Evolutionary conservation across 2,888 invertebrate species (phyloP).

Genomic region (Lithosia quadra): DNA sequence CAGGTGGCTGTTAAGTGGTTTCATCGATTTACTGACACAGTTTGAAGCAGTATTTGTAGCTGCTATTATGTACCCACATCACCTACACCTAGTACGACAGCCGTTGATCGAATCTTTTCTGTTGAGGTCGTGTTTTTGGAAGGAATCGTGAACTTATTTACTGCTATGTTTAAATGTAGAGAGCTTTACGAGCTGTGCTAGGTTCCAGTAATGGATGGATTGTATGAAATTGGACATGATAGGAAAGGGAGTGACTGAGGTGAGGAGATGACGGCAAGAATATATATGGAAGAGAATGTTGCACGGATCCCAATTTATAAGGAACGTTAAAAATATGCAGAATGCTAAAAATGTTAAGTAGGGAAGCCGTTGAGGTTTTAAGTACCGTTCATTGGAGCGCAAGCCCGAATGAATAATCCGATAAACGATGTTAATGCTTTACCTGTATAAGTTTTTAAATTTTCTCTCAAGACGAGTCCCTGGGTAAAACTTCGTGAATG

Average conservation of each 20-base stretch:
- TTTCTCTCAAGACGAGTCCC: not conserved
- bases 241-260: no score
- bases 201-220: not conserved
- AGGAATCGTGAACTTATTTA: no score
- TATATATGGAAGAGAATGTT: no score
- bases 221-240: no score
- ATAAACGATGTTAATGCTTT: not conserved
- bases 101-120: no score
- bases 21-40: conserved; percentile 11
- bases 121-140: no score
- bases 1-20: conserved; percentile 9
- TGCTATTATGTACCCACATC: not conserved
- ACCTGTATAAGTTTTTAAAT: not conserved
- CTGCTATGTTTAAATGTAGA: no score
- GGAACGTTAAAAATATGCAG: not conserved
- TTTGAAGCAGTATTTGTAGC: not conserved
- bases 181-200: not conserved
- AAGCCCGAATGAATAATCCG: conserved; percentile 1
- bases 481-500: not conserved
- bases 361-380: not conserved
- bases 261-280: no score
- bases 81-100: not conserved
- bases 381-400: not conserved
- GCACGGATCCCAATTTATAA: not conserved
- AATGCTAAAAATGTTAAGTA: not conserved